Conservation (phyloP, 2,797 vertebrate genomes). For the Siniperca obscura region DNA sequence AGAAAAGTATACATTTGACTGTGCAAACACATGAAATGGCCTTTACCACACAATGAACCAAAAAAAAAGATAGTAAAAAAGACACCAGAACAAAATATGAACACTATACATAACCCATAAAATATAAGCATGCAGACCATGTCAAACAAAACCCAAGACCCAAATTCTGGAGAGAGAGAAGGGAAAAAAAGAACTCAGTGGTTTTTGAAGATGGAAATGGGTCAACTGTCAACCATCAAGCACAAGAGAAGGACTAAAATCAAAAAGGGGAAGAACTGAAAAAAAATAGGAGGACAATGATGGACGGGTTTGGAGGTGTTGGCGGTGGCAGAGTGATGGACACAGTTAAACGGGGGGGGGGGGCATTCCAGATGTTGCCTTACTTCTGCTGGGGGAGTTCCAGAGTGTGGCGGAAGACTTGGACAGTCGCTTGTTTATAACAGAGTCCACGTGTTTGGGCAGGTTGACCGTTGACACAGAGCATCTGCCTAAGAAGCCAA, state of each 20-base stretch:
- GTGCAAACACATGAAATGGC: conserved; percentile 66
- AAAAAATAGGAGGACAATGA: conserved; percentile 64
- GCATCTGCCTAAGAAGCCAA: conserved; percentile 96
- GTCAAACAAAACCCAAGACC: conserved; percentile 42
- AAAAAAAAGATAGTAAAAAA: conserved; percentile 43
- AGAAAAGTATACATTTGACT: conserved; percentile 39
- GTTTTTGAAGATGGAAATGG: conserved; percentile 67
- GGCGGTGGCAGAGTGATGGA: conserved; percentile 70
- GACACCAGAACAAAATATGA: conserved; percentile 45
- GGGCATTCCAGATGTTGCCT: conserved; percentile 81
- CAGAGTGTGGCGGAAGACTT: conserved; percentile 99
- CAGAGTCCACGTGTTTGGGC: conserved; percentile 99
- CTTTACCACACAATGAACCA: conserved; percentile 68
- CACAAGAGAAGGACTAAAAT: conserved; percentile 63
- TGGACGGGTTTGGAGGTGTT: conserved; percentile 65
- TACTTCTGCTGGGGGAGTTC: conserved; percentile 99
- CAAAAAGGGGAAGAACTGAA: conserved; percentile 59
- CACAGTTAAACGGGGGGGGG: conserved; percentile 53
- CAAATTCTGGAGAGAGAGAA: conserved; percentile 29
- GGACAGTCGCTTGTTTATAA: conserved; percentile 99
- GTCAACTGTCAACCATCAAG: conserved; percentile 65
- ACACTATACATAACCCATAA: conserved; percentile 51
- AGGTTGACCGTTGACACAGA: conserved; percentile 99
- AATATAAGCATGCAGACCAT: conserved; percentile 68
- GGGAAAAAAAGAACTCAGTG: conserved; percentile 1